Conservation (phyloP, 2,797 vertebrate species). For the Rhinoraja longicauda region DNA sequence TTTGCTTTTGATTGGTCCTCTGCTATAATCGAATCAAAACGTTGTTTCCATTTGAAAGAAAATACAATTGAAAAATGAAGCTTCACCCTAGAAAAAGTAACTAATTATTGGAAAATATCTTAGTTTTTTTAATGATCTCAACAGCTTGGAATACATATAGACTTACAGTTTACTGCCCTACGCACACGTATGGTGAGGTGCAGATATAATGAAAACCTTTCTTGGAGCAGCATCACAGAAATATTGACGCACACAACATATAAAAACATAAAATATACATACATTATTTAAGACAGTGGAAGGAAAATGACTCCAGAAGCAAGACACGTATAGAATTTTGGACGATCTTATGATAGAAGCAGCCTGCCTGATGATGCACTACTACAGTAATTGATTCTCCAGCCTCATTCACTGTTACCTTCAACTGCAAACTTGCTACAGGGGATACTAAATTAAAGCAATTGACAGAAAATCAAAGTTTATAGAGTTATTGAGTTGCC, state of each 20-base stretch:
- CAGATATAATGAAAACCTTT: too few species aligned
- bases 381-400: background rate
- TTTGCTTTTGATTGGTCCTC: background rate
- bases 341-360: background rate
- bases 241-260: too few species aligned
- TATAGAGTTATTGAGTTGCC: background rate
- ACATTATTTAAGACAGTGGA: too few species aligned
- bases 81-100: background rate
- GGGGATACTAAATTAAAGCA: background rate
- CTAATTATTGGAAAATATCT: background rate
- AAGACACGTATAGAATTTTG: background rate
- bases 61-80: background rate
- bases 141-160: too few species aligned
- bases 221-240: too few species aligned
- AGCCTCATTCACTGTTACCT: background rate
- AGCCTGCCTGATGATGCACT: background rate
- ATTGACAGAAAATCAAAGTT: background rate
- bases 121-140: background rate
- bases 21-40: background rate
- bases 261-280: too few species aligned
- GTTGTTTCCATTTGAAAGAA: background rate
- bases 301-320: too few species aligned
- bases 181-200: too few species aligned
- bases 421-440: background rate
- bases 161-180: background rate